Evolutionary conservation across 2,113 vertebrate species (phyloP).

Genomic region (Xerus inauris): DNA sequence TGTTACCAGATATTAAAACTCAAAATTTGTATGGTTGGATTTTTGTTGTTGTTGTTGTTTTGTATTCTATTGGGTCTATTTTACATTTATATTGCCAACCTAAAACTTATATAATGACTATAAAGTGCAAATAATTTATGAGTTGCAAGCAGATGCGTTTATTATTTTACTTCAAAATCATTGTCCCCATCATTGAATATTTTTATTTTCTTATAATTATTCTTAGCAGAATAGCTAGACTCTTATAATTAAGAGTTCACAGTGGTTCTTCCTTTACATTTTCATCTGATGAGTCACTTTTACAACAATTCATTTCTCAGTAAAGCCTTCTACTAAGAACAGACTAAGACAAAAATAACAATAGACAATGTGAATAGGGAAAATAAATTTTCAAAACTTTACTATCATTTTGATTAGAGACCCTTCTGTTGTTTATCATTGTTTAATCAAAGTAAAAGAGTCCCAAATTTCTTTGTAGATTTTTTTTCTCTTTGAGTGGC

Average conservation of each 20-base stretch:
- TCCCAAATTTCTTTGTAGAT: background rate
- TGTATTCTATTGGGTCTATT: background rate
- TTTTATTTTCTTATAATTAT: background rate
- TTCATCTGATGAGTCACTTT: background rate
- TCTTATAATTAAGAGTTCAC: background rate
- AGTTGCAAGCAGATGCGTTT: background rate
- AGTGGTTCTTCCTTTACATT: background rate
- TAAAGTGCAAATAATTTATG: background rate
- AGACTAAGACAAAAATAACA: background rate
- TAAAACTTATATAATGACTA: background rate
- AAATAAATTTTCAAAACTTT: background rate
- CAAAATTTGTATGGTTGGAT: background rate
- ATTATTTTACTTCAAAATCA: background rate
- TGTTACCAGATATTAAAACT: background rate
- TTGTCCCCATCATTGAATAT: background rate
- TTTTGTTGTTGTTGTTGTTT: background rate
- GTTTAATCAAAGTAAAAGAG: background rate
- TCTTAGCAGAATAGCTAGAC: background rate
- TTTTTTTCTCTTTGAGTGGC: background rate
- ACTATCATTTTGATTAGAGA: background rate
- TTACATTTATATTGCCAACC: background rate
- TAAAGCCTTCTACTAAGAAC: background rate
- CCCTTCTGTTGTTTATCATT: background rate
- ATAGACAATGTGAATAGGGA: background rate
- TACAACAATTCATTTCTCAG: background rate